These are phyloP conservation scores for Eucidaris tribuloides DNA, from an alignment of 35 echinoderm and acorn worm species.

Conservation along the genomic window DNA sequence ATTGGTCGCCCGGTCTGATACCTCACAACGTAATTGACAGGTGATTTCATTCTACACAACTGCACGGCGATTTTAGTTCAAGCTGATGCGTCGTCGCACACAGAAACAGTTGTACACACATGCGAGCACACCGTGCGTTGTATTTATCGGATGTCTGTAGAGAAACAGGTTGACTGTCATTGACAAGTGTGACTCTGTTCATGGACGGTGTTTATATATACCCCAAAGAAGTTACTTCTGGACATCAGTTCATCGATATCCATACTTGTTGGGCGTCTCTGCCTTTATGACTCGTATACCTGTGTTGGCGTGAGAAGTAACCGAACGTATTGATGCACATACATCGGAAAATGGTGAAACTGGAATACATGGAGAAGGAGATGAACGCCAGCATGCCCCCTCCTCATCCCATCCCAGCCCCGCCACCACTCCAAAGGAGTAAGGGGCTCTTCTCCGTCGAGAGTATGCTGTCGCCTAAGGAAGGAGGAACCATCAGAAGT, in stretches of 20 bases:
- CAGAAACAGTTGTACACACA: background rate
- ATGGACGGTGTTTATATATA: too few relatives aligned
- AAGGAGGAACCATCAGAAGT: background rate
- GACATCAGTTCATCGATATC: background rate
- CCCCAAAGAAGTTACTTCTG: too few relatives aligned
- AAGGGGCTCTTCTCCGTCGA: conserved; percentile 15
- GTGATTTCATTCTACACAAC: conserved; percentile 20
- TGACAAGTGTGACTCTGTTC: too few relatives aligned
- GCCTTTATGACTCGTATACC: background rate
- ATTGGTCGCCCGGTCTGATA: background rate
- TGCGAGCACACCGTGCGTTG: background rate
- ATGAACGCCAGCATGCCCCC: conserved; percentile 22
- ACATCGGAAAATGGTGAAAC: conserved; percentile 35
- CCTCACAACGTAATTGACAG: conserved; percentile 22
- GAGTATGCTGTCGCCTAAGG: conserved; percentile 23
- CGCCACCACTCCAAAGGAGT: conserved; percentile 8
- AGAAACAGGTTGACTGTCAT: too few relatives aligned
- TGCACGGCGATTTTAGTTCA: background rate
- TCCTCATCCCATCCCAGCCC: conserved; percentile 19
- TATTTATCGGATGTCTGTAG: background rate
- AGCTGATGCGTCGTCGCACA: background rate
- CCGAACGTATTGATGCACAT: conserved; percentile 13
- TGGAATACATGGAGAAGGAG: conserved; percentile 40
- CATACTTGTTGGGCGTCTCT: too few relatives aligned
- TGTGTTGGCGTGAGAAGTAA: background rate